Base-by-base conservation (phyloP, 2,888 invertebrate species). In the Campoplex capitator region DNA sequence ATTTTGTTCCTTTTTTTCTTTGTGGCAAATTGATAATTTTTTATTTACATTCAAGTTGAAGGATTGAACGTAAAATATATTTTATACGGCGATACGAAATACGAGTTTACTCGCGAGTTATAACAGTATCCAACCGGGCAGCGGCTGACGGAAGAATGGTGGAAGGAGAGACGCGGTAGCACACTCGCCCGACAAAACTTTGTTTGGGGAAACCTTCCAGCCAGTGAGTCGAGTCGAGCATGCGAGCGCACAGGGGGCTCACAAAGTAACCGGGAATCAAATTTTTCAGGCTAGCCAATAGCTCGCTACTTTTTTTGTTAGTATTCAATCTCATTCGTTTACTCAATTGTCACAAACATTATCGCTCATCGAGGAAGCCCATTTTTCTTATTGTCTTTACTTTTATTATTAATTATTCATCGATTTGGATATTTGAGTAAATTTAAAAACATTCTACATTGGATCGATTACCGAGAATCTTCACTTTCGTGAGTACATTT, bases 261-360 rank as follows among this genome's bases (percentile, higher is more conserved):
- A 42, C 68, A 58, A 81, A 76, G 58, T 32, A 83, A 77, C 77
- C 85, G 83, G 83, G 84, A 81, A 86, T 83, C 83, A 77, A 86
- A 83, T 56, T 85, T 85, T 83, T 77, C 85, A 87, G 83, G 85
- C 85, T 81, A 74, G 85, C 88, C 88, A 88, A 88, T 85, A 67
- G 83, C 82, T 73, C 68, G 16, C 62, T 48, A 7, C 70, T 18
- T 23, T 58, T 58, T 28, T 45, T 23, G 56, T 35, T 28, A 11
- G 6, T 28, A 23, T 51, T 18, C 56, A 51, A 45, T 45, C 23
- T 62, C 62, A 62, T 62, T 62, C 32, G 62, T 62, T 16, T 13
- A 7, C 62, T 32, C 62, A 32, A 62, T 32, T 62, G 32, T 62
- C 28, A 2, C 62, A 1, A 58, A 7, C 32, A 62, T 23, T 23